These are phyloP conservation scores for Xestia ashworthii DNA, from an alignment of 2,888 invertebrate species.

Conservation along the genomic window DNA sequence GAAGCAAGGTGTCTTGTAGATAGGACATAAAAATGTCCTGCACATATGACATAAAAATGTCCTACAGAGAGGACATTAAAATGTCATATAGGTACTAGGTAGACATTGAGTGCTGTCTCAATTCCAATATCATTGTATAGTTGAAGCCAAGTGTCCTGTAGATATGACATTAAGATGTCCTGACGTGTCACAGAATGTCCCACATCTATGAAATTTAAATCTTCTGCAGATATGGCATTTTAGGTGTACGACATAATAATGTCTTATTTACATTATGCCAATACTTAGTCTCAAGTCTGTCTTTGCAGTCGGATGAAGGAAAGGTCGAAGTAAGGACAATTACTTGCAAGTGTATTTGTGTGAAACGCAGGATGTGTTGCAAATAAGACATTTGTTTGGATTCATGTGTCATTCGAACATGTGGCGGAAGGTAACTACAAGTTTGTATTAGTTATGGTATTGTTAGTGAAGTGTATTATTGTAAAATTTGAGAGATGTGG, in stretches of 20 bases:
- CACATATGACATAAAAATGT: background rate
- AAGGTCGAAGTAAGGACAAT: background rate
- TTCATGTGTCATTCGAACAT: slow-evolving; percentile 36
- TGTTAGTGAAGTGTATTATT: slow-evolving; percentile 28
- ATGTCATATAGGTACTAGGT: background rate
- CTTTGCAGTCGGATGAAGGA: slow-evolving; percentile 30
- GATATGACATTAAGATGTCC: background rate
- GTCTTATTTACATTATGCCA: background rate
- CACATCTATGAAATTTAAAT: background rate
- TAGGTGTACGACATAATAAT: background rate
- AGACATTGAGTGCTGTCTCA: background rate
- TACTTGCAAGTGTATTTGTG: slow-evolving; percentile 21
- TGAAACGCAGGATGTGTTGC: slow-evolving; percentile 17
- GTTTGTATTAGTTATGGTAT: slow-evolving; percentile 22
- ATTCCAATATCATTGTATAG: background rate
- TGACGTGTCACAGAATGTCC: background rate
- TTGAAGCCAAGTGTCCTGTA: background rate
- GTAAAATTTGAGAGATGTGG: slow-evolving; percentile 13
- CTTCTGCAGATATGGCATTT: background rate
- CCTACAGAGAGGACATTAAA: no score
- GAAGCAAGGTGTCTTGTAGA: background rate
- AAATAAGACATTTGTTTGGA: slow-evolving; percentile 24
- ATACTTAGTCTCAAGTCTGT: slow-evolving; percentile 31
- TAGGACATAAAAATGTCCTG: background rate
- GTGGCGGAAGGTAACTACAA: slow-evolving; percentile 11